These are phyloP conservation scores for Ganaspis sp. DNA, from an alignment of 1,140 invertebrate species.

Conservation along the genomic window DNA sequence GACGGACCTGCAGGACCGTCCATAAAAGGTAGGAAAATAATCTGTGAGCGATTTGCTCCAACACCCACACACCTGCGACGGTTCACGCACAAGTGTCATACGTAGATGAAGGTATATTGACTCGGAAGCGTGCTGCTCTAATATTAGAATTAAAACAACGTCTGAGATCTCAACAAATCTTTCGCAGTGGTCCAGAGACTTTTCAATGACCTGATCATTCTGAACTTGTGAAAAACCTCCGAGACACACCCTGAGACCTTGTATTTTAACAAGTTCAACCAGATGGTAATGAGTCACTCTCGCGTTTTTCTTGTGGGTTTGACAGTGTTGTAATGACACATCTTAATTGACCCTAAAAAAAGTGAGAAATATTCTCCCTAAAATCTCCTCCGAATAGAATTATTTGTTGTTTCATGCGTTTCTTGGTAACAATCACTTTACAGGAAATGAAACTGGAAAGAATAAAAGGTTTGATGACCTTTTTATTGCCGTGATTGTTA, in stretches of 20 bases:
- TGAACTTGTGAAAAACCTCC: neutral
- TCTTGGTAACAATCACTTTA: neutral
- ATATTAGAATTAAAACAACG: constrained; percentile 60
- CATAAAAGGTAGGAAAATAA: constrained; percentile 22
- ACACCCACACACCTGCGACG: constrained; percentile 30
- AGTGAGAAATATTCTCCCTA: neutral
- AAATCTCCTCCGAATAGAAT: neutral
- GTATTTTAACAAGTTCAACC: constrained; percentile 41
- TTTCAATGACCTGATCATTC: constrained; percentile 16
- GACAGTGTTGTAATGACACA: neutral
- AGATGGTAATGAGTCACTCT: constrained; percentile 62
- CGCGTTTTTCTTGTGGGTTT: constrained; percentile 41
- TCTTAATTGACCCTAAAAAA: constrained; percentile 16
- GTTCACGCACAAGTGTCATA: constrained; percentile 17
- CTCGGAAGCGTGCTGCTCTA: constrained; percentile 51
- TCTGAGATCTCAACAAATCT: constrained; percentile 16
- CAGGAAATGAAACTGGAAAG: neutral
- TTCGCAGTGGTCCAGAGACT: constrained; percentile 29
- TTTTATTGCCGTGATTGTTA: neutral
- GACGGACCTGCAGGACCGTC: neutral
- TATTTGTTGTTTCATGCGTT: neutral
- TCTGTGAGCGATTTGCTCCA: neutral
- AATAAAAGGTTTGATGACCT: constrained; percentile 1
- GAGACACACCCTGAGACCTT: constrained; percentile 53
- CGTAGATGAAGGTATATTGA: constrained; percentile 52